These are phyloP conservation scores for Brevipalpus yothersi DNA, from an alignment of 1,140 invertebrate genomes.

Conservation along the genomic window DNA sequence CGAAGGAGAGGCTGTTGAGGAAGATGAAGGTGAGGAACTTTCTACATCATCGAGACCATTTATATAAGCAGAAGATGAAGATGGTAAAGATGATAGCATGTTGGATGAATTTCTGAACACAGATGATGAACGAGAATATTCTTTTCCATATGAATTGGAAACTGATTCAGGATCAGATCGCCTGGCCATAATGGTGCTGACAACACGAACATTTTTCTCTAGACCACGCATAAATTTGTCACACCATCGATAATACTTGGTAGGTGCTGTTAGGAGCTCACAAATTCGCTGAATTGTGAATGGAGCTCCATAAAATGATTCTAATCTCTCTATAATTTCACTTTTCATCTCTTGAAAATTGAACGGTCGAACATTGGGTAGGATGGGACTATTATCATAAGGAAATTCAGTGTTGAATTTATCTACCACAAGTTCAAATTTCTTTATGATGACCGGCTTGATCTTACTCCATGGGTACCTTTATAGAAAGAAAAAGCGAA, in stretches of 20 bases:
- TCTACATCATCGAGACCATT: not conserved
- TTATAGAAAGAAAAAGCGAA: not conserved
- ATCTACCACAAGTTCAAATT: slow-evolving; percentile 55
- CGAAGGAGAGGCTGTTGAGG: not conserved
- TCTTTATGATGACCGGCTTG: slow-evolving; percentile 59
- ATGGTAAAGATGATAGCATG: not conserved
- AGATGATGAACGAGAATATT: not conserved
- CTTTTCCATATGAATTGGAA: not conserved
- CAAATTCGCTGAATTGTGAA: slow-evolving; percentile 89
- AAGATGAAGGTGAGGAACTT: not conserved
- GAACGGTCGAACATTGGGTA: slow-evolving; percentile 69
- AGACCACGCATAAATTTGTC: slow-evolving; percentile 89
- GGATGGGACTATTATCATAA: slow-evolving; percentile 42
- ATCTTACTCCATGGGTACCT: slow-evolving; percentile 50
- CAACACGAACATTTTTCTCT: slow-evolving; percentile 33
- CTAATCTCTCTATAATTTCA: slow-evolving; percentile 52
- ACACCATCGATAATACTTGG: slow-evolving; percentile 77
- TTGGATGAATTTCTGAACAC: not conserved
- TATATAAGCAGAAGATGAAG: not conserved
- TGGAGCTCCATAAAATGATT: slow-evolving; percentile 44
- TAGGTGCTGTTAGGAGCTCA: slow-evolving; percentile 64
- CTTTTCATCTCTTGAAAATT: slow-evolving; percentile 70
- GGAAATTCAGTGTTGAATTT: slow-evolving; percentile 57
- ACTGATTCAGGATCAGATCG: not conserved
- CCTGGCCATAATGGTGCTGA: slow-evolving; percentile 66